Percentiles rank a stretch among this genome's conserved stretches.
These are phyloP conservation scores for Canis aureus DNA, from an alignment of 2,113 vertebrate species.

Conservation along the genomic window DNA sequence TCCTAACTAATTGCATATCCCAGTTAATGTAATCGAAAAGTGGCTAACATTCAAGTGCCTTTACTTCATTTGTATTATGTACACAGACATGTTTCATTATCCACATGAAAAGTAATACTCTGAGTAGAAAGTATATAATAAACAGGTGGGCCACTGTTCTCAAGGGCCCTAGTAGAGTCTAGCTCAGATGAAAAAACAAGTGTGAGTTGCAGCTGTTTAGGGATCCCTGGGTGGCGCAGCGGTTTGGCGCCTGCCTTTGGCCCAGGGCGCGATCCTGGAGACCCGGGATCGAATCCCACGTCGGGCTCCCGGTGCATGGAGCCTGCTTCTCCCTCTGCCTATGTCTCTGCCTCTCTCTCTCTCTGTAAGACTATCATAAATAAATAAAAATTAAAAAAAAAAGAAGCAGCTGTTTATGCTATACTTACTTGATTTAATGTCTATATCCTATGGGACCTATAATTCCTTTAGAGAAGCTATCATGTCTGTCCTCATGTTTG, in stretches of 20 bases:
- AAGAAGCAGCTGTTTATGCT: not conserved
- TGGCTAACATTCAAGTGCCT: not conserved
- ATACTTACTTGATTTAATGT: not conserved
- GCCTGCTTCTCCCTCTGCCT: no score
- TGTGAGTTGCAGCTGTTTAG: not conserved
- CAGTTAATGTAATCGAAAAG: not conserved
- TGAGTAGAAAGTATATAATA: not conserved
- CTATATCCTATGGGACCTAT: not conserved
- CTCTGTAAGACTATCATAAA: no score
- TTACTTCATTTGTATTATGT: not conserved
- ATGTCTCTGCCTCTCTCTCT: no score
- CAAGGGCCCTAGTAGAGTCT: not conserved
- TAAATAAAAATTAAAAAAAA: no score
- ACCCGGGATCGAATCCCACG: no score
- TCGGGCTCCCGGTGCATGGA: no score
- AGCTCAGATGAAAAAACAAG: not conserved
- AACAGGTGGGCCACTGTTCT: not conserved
- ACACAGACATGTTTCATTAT: not conserved
- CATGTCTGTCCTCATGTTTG: not conserved
- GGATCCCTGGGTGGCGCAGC: no score
- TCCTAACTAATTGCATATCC: not conserved
- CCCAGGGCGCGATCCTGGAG: no score
- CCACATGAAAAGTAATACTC: not conserved
- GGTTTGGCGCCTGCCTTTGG: no score
- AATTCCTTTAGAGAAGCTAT: not conserved